Percentiles rank a stretch among this genome's conserved stretches.
phyloP scores from a whole-genome alignment of 2,113 vertebrate species.

The Phylloscopus whistleri region DNA sequence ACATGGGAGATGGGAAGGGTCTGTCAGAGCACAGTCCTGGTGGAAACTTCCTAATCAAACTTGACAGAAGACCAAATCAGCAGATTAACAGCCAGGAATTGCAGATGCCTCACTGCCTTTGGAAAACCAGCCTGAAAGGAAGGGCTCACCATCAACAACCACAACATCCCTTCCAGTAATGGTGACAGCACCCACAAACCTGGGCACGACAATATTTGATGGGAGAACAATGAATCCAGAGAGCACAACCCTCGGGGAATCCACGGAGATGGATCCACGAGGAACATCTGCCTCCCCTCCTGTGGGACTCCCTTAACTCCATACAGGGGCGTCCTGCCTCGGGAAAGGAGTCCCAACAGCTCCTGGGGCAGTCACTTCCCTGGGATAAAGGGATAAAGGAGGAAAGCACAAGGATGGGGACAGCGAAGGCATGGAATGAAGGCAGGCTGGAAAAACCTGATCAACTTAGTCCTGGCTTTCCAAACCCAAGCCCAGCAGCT shows the following conservation, averaged over 20 bases:
- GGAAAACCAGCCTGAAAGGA: background rate
- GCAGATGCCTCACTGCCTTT: background rate
- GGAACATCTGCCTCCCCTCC: background rate
- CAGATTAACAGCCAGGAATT: background rate
- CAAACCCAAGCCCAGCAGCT: background rate
- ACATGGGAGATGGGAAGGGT: background rate
- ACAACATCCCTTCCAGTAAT: accelerated
- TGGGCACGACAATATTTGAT: accelerated
- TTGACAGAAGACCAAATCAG: background rate
- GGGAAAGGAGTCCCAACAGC: background rate
- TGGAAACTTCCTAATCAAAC: background rate
- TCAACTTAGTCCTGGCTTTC: background rate
- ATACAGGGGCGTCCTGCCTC: accelerated
- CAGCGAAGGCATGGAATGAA: background rate
- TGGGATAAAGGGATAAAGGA: accelerated
- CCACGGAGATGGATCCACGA: background rate
- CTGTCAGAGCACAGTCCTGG: background rate
- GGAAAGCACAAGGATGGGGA: background rate
- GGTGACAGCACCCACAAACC: background rate
- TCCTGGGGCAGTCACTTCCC: background rate
- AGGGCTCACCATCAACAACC: background rate
- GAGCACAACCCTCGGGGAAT: accelerated
- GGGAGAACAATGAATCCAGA: background rate
- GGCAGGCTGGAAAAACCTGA: background rate
- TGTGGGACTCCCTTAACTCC: background rate